Evolutionary conservation across 2,888 invertebrate genomes (phyloP), one percentile per base, ranked within the genome.

Genomic region (Actias luna): DNA sequence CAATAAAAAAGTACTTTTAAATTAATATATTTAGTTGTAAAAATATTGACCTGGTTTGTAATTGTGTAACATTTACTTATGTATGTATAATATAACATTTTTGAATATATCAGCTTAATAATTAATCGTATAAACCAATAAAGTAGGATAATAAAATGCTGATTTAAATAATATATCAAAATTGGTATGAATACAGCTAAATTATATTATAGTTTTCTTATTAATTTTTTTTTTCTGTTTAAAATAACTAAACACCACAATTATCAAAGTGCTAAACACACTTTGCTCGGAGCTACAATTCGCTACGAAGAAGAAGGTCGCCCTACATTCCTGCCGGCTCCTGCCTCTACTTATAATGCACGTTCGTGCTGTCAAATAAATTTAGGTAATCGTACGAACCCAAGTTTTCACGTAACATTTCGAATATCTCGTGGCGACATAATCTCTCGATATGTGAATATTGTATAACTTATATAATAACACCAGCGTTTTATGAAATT

Each of bases 1-100:
- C 71, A 67, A 70, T 72, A 79, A 77, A 80, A 74, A 83, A 79
- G 82, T 81, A 81, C 79, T 55, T 27, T 55, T 16, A 55, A 55
- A 7, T 50, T 0, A 25, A 50, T 12, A 50, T 12, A 12, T n/a
- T n/a, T n/a, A n/a, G n/a, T n/a, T n/a, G n/a, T n/a, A n/a, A n/a
- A n/a, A n/a, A n/a, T n/a, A n/a, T n/a, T n/a, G n/a, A n/a, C n/a
- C n/a, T n/a, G n/a, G n/a, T n/a, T n/a, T n/a, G n/a, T n/a, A n/a
- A n/a, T n/a, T n/a, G n/a, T n/a, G n/a, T n/a, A n/a, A n/a, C n/a
- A n/a, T n/a, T n/a, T n/a, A n/a, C n/a, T n/a, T n/a, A n/a, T 39
- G 5, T 39, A n/a, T 39, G 5, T n/a, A 39, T n/a, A 39, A 18
- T 42, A 1, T 7, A 42, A 16, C 18, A 8, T n/a, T 42, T 42